phyloP scores from a whole-genome alignment of 2,888 invertebrate genomes.

The Silvanus unidentatus region DNA sequence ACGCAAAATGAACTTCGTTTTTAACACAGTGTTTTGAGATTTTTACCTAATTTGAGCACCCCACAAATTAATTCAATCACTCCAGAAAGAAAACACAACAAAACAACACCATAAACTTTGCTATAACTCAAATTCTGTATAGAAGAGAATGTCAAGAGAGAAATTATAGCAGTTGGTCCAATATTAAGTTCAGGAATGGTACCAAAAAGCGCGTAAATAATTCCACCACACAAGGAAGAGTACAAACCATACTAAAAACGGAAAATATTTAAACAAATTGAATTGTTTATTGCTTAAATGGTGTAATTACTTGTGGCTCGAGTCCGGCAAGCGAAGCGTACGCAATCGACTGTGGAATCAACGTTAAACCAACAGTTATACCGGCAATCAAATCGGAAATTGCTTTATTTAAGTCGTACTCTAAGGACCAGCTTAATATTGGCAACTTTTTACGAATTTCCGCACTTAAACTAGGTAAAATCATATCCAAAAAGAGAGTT shows the following conservation, averaged over 20 bases:
- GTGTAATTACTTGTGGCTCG: slow-evolving; percentile 57
- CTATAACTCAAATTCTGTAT: slow-evolving; percentile 45
- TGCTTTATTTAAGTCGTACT: slow-evolving; percentile 52
- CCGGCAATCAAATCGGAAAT: slow-evolving; percentile 69
- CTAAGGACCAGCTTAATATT: slow-evolving; percentile 54
- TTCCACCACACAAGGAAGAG: slow-evolving; percentile 71
- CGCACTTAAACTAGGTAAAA: too few species aligned
- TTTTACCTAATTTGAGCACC: slow-evolving; percentile 56
- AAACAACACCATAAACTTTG: slow-evolving; percentile 55
- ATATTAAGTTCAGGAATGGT: slow-evolving; percentile 63
- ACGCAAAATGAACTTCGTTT: slow-evolving; percentile 6
- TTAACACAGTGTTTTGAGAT: slow-evolving; percentile 4
- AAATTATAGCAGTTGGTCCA: slow-evolving; percentile 72
- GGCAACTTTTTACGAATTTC: slow-evolving; percentile 42
- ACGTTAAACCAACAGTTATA: slow-evolving; percentile 68
- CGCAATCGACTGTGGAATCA: slow-evolving; percentile 74
- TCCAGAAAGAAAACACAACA: slow-evolving; percentile 63
- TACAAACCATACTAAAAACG: slow-evolving; percentile 63
- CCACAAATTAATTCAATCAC: slow-evolving; percentile 60
- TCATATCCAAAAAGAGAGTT: too few species aligned
- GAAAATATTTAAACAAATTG: background rate
- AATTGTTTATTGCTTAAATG: background rate
- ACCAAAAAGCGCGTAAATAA: slow-evolving; percentile 73
- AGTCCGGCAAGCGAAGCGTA: slow-evolving; percentile 69
- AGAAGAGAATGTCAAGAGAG: slow-evolving; percentile 65